phyloP scores from a whole-genome alignment of 2,797 vertebrate species.

The Leptodactylus fallax region DNA sequence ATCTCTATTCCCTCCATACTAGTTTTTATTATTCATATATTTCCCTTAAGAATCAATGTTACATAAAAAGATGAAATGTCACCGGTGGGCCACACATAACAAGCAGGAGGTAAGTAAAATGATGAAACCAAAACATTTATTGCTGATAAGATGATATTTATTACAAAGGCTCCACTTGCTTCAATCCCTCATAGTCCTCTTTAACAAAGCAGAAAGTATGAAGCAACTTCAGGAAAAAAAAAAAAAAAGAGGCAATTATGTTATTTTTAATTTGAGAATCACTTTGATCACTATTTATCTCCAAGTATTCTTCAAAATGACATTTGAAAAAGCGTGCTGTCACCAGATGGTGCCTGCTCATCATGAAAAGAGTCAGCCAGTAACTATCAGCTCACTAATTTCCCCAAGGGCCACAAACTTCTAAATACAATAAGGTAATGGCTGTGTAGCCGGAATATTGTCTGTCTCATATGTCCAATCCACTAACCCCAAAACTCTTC shows the following conservation, averaged over 20 bases:
- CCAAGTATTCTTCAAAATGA: constrained; percentile 57
- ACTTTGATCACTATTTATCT: constrained; percentile 61
- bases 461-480: constrained; percentile 56
- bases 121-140: neutral
- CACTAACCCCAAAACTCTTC: constrained; percentile 45
- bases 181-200: constrained; percentile 19
- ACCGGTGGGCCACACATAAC: neutral
- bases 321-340: constrained; percentile 61
- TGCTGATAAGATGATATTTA: neutral
- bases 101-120: neutral
- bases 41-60: neutral
- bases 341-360: constrained; percentile 64
- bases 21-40: neutral
- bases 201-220: constrained; percentile 28
- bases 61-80: neutral
- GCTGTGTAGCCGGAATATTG: constrained; percentile 51
- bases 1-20: neutral
- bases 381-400: constrained; percentile 58
- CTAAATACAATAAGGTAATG: constrained; percentile 63
- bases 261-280: constrained; percentile 58
- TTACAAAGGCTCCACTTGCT: constrained; percentile 5
- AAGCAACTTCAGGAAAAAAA: constrained; percentile 44
- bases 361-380: constrained; percentile 62
- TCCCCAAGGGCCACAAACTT: constrained; percentile 59
- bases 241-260: constrained; percentile 54